phyloP scores from a whole-genome alignment of 2,113 vertebrate genomes.

The Platysternon megacephalum region DNA sequence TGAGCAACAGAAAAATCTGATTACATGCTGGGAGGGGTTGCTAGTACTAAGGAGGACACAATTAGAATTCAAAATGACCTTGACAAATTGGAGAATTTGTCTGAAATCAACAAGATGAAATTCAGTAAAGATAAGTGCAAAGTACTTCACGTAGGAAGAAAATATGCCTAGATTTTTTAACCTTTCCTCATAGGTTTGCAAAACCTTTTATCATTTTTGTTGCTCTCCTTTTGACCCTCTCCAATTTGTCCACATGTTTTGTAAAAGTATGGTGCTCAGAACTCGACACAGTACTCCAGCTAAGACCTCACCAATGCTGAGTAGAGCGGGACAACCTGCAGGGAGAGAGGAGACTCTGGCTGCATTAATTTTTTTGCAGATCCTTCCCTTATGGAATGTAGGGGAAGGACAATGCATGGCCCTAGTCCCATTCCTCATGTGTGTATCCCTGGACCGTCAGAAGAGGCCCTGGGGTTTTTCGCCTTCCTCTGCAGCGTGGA shows the following conservation, averaged over 20 bases:
- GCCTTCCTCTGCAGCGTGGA: too few relatives aligned
- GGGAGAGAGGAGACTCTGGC: neutral
- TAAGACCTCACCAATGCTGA: neutral
- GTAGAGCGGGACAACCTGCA: neutral
- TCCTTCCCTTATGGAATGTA: neutral
- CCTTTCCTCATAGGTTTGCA: neutral
- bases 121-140: neutral
- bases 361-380: neutral
- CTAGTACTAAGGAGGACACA: neutral
- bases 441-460: neutral
- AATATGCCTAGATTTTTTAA: neutral
- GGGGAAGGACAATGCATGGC: neutral
- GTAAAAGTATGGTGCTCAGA: neutral
- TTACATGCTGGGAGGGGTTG: neutral
- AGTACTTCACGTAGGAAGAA: neutral
- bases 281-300: neutral
- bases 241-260: neutral
- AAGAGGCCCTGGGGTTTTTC: neutral
- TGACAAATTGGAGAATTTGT: neutral
- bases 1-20: neutral
- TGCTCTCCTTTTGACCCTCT: neutral
- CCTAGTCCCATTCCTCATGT: conserved; percentile 60
- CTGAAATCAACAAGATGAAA: neutral
- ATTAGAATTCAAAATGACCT: neutral
- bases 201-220: neutral